A percentile compares a stretch with the other conserved stretches of the same genome.
Evolutionary conservation across 2,797 vertebrate species (phyloP).

Genomic region (Pogoniulus pusillus): DNA sequence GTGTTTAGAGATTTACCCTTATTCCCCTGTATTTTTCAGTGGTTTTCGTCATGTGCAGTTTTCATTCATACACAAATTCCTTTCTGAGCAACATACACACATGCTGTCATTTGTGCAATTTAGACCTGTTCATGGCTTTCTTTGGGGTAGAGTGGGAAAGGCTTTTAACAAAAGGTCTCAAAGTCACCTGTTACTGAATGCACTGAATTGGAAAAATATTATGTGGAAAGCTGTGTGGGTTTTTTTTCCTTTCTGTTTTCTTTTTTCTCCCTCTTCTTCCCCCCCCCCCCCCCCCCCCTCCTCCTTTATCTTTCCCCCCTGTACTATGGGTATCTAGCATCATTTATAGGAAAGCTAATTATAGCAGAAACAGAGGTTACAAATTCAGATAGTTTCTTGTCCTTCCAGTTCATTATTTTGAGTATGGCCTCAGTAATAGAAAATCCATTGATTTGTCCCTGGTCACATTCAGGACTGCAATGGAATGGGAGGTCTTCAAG

Average conservation of each 20-base stretch:
- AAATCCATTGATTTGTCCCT: background rate
- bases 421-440: background rate
- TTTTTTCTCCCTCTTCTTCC: too few species aligned
- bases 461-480: background rate
- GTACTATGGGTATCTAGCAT: background rate
- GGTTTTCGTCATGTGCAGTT: background rate
- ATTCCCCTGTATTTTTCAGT: background rate
- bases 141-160: background rate
- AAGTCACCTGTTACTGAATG: background rate
- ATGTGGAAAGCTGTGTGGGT: background rate
- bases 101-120: background rate
- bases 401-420: background rate
- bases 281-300: too few species aligned
- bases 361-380: background rate
- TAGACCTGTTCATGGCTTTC: background rate
- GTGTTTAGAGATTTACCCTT: background rate
- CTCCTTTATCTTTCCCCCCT: background rate
- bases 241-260: too few species aligned
- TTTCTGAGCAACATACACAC: background rate
- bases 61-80: background rate
- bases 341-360: background rate
- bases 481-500: background rate
- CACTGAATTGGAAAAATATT: background rate
- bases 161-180: background rate
- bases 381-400: background rate